Evolutionary conservation across 30 jellyfish, hydroid and myxozoan species (phyloP).

Genomic region (Aurelia aurita complex sp. Pacific): DNA sequence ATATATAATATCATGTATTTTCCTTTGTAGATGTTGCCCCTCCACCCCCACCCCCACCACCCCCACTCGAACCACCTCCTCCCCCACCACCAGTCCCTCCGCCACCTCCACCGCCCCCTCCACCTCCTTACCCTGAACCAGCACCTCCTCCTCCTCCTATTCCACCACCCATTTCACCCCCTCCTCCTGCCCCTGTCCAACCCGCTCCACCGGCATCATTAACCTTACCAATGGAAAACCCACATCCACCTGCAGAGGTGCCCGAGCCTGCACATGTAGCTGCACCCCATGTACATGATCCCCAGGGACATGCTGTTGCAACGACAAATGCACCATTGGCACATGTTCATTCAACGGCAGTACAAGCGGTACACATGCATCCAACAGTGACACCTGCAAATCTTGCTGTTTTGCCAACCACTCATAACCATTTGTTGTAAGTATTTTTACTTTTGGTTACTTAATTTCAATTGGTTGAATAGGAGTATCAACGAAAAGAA

Average conservation of each 20-base stretch:
- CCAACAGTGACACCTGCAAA: conserved; percentile 26
- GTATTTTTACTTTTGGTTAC: background rate
- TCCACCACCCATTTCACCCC: conserved; percentile 54
- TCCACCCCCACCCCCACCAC: conserved; percentile 55
- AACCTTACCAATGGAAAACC: conserved; percentile 1
- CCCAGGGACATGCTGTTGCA: conserved; percentile 59
- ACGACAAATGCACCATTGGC: conserved; percentile 46
- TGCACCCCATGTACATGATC: conserved; percentile 49
- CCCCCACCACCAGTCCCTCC: conserved; percentile 75
- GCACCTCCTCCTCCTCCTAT: conserved; percentile 72
- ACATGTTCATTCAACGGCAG: conserved; percentile 40
- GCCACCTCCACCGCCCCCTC: conserved; percentile 71
- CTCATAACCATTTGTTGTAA: conserved; percentile 25
- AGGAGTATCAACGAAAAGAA: no score
- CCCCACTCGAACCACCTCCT: conserved; percentile 45
- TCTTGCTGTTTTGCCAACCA: conserved; percentile 22
- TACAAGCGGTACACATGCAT: conserved; percentile 11
- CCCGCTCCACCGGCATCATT: conserved; percentile 22
- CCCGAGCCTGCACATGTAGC: conserved; percentile 55
- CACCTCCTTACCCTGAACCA: conserved; percentile 68
- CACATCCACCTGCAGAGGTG: conserved; percentile 21
- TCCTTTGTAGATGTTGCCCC: background rate
- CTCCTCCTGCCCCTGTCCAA: conserved; percentile 18
- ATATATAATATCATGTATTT: no score
- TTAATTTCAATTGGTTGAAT: no score